Conservation (phyloP, 2,797 vertebrate genomes). For the Alectoris magna region DNA sequence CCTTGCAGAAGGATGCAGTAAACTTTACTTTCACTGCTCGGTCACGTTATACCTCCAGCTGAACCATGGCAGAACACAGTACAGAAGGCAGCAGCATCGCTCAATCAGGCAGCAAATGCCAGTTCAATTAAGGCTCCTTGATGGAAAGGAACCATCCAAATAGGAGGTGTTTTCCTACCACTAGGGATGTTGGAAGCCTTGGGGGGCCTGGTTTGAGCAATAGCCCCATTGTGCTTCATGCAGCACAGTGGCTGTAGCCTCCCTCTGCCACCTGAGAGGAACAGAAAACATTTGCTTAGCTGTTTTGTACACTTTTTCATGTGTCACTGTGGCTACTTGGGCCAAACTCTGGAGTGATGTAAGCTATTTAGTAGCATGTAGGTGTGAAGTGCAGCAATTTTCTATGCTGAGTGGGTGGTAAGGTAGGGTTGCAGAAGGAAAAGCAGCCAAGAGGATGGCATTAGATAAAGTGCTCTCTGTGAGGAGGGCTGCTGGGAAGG, state of each 20-base stretch:
- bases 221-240: background rate
- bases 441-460: background rate
- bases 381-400: constrained; percentile 33
- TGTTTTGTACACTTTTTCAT: background rate
- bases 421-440: constrained; percentile 36
- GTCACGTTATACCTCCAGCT: background rate
- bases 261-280: background rate
- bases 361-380: constrained; percentile 5
- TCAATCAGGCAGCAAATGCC: background rate
- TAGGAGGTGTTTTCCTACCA: background rate
- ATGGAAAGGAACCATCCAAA: background rate
- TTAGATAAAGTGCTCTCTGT: background rate
- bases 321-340: background rate
- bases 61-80: background rate
- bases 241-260: fast-evolving
- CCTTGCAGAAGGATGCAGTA: constrained; percentile 13
- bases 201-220: background rate
- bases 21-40: background rate
- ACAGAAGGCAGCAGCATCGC: background rate
- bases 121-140: background rate
- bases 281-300: background rate
- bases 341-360: background rate
- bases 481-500: background rate
- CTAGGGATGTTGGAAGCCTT: background rate
- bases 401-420: constrained; percentile 32